Evolutionary conservation across 2,888 invertebrate species (phyloP).

Genomic region (Serripes groenlandicus): DNA sequence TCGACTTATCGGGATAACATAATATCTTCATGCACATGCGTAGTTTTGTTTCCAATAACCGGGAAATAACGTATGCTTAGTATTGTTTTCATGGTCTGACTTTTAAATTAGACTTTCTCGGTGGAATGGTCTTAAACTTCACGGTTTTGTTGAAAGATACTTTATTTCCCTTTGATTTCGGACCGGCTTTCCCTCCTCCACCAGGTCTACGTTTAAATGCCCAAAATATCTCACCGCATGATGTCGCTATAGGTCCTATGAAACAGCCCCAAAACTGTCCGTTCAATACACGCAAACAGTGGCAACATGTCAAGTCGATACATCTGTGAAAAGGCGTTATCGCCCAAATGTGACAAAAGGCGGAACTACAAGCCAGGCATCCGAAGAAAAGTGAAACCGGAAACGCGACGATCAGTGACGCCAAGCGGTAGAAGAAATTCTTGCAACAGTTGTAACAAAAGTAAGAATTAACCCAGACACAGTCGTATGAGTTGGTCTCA

Average conservation of each 20-base stretch:
- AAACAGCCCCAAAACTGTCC: slow-evolving; percentile 1
- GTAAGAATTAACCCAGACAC: slow-evolving; percentile 33
- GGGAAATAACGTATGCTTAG: no score
- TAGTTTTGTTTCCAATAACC: no score
- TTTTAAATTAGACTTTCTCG: no score
- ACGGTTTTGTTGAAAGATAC: slow-evolving; percentile 47
- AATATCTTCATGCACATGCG: no score
- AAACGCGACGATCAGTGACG: slow-evolving; percentile 12
- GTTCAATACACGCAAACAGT: background rate
- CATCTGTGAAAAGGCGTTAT: slow-evolving; percentile 25
- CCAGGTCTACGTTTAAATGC: background rate
- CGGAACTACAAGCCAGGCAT: background rate
- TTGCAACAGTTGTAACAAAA: slow-evolving; percentile 42
- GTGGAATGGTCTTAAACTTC: slow-evolving; percentile 34
- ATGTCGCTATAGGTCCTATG: slow-evolving; percentile 12
- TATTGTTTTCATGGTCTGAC: no score
- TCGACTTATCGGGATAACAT: no score
- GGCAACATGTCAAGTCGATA: background rate
- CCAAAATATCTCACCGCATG: slow-evolving; percentile 37
- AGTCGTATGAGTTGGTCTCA: slow-evolving; percentile 9
- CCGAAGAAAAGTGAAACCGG: slow-evolving; percentile 26
- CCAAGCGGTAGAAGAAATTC: slow-evolving; percentile 29
- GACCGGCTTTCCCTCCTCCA: background rate
- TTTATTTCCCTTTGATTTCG: background rate
- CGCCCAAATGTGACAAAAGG: slow-evolving; percentile 35